phyloP scores from a whole-genome alignment of 2,888 invertebrate species.

The Ectemnius cavifrons region DNA sequence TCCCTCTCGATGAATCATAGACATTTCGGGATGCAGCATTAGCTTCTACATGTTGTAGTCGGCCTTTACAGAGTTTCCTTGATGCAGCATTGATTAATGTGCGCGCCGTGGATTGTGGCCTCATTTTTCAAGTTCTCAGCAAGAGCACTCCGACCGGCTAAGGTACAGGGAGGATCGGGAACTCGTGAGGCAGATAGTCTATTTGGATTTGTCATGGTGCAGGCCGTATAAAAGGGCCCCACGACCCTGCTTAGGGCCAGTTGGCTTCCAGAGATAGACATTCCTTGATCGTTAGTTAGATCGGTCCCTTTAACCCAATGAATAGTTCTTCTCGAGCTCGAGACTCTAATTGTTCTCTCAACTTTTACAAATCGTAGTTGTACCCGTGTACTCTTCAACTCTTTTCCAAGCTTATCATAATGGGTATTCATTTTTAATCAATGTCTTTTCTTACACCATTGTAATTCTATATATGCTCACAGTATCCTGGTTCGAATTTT shows the following conservation, averaged over 20 bases:
- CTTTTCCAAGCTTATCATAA: no score
- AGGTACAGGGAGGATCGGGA: constrained; percentile 22
- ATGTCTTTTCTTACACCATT: no score
- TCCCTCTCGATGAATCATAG: neutral
- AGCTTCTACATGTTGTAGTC: neutral
- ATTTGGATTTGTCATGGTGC: constrained; percentile 56
- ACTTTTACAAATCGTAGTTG: no score
- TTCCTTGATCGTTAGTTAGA: no score
- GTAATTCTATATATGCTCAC: no score
- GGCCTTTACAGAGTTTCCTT: constrained; percentile 18
- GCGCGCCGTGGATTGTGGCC: constrained; percentile 11
- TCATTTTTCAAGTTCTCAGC: constrained; percentile 52
- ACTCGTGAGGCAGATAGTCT: constrained; percentile 39
- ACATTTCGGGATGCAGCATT: neutral
- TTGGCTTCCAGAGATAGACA: no score
- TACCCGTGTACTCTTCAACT: no score
- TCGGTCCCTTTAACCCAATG: no score
- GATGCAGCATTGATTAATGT: constrained; percentile 42
- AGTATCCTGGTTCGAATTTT: no score
- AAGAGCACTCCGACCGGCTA: constrained; percentile 26
- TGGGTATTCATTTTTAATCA: no score
- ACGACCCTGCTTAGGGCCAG: constrained; percentile 15
- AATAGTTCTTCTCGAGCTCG: no score
- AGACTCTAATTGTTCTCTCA: no score
- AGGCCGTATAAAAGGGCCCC: constrained; percentile 40